A percentile compares a stretch with the other conserved stretches of the same genome.
Conservation (phyloP, 2,888 invertebrate genomes). For the Erebia ligea region DNA sequence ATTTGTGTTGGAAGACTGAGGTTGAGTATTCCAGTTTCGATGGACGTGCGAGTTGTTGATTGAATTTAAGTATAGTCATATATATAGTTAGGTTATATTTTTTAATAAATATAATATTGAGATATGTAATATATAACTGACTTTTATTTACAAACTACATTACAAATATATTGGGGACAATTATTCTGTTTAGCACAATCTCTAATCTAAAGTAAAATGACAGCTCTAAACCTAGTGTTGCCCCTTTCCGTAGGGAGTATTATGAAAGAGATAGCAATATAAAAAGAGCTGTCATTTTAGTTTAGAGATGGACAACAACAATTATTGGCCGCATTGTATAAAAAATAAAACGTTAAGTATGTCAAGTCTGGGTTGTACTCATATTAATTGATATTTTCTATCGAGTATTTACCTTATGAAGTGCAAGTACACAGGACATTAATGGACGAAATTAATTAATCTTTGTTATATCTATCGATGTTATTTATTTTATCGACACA, state of each 20-base stretch:
- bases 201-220: no score
- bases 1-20: conserved; percentile 82
- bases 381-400: neutral
- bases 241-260: no score
- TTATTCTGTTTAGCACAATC: no score
- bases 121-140: conserved; percentile 76
- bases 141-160: conserved; percentile 52
- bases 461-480: no score
- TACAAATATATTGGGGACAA: neutral
- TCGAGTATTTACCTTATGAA: neutral
- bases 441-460: neutral
- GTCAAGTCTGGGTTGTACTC: neutral
- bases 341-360: neutral
- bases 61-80: conserved; percentile 83
- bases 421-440: neutral
- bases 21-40: conserved; percentile 81
- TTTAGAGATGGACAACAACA: no score
- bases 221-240: no score
- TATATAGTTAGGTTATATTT: conserved; percentile 84
- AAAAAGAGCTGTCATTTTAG: no score
- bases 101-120: conserved; percentile 84
- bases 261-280: no score
- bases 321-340: no score
- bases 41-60: conserved; percentile 82
- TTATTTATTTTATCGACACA: no score